Percentiles rank a stretch among this genome's conserved stretches.
Evolutionary conservation across 2,797 vertebrate genomes (phyloP).

Genomic region (Otolemur crassicaudatus): DNA sequence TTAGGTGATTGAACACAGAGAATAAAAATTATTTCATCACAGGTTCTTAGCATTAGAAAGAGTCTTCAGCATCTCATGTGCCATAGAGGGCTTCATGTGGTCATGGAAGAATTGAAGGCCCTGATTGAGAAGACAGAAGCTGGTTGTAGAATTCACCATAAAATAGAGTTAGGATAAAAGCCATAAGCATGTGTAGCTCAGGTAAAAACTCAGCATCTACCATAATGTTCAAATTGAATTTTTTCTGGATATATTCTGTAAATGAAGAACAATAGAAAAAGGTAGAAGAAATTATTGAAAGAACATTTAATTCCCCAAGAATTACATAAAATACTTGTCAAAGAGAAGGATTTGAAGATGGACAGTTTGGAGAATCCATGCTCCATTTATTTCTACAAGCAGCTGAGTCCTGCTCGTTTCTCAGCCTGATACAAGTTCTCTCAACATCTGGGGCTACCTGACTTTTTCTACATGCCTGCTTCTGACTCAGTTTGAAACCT

Average conservation of each 20-base stretch:
- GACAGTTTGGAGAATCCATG: neutral
- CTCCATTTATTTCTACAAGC: neutral
- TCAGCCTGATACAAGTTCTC: neutral
- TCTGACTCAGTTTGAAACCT: neutral
- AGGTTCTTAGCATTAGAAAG: neutral
- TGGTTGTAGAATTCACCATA: conserved; percentile 9
- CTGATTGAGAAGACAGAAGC: neutral
- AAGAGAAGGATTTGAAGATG: neutral
- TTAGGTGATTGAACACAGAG: neutral
- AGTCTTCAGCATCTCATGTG: neutral
- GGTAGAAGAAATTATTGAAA: neutral
- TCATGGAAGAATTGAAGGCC: neutral
- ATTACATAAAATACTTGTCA: neutral
- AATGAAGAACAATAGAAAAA: neutral
- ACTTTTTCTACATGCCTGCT: neutral
- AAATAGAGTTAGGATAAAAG: neutral
- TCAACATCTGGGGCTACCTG: too few relatives aligned
- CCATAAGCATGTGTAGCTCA: neutral
- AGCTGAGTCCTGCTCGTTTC: rapidly evolving
- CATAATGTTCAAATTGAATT: neutral
- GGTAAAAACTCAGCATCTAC: neutral
- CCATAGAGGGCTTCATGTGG: neutral
- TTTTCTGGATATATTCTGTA: neutral
- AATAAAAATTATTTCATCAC: neutral
- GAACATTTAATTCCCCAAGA: neutral